A percentile compares a stretch with the other conserved stretches of the same genome.
Conservation (phyloP, 1,140 invertebrate genomes). For the Drosophila simulans region DNA sequence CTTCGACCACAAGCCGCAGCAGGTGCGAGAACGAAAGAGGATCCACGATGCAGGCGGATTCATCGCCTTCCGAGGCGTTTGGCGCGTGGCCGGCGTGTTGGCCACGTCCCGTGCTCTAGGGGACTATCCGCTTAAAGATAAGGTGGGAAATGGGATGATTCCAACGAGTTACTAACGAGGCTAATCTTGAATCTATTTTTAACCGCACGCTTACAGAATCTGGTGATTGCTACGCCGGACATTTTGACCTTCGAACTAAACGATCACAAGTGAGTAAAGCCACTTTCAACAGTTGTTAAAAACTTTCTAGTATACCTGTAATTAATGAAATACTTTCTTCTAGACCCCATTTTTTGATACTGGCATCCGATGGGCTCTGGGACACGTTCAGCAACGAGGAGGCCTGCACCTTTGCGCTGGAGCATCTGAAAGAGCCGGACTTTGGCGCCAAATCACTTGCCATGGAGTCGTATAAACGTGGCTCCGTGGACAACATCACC, state of each 20-base stretch:
- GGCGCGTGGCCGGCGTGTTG: slow-evolving; percentile 97
- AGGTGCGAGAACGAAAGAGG: slow-evolving; percentile 94
- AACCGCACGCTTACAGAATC: slow-evolving; percentile 86
- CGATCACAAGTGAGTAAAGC: slow-evolving; percentile 88
- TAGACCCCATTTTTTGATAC: slow-evolving; percentile 93
- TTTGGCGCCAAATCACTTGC: slow-evolving; percentile 96
- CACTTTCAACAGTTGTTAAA: neutral
- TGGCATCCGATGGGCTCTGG: slow-evolving; percentile 98
- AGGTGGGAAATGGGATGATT: slow-evolving; percentile 71
- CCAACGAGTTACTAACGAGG: slow-evolving; percentile 3
- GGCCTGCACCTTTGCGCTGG: slow-evolving; percentile 94
- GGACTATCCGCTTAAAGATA: slow-evolving; percentile 97
- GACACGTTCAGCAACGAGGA: slow-evolving; percentile 98
- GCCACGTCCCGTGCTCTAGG: slow-evolving; percentile 97
- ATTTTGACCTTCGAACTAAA: slow-evolving; percentile 96
- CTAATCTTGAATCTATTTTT: slow-evolving; percentile 14
- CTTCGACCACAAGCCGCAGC: slow-evolving; percentile 98
- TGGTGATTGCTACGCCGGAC: slow-evolving; percentile 97
- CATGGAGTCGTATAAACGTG: slow-evolving; percentile 95
- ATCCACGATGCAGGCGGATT: slow-evolving; percentile 97
- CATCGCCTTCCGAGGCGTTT: slow-evolving; percentile 97
- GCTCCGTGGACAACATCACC: slow-evolving; percentile 98
- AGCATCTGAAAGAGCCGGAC: slow-evolving; percentile 92
- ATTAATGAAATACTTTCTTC: slow-evolving; percentile 8
- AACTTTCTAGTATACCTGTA: neutral